Evolutionary conservation across 2,888 invertebrate genomes (phyloP), one percentile per base, ranked within the genome.

Genomic region (Melolontha melolontha): DNA sequence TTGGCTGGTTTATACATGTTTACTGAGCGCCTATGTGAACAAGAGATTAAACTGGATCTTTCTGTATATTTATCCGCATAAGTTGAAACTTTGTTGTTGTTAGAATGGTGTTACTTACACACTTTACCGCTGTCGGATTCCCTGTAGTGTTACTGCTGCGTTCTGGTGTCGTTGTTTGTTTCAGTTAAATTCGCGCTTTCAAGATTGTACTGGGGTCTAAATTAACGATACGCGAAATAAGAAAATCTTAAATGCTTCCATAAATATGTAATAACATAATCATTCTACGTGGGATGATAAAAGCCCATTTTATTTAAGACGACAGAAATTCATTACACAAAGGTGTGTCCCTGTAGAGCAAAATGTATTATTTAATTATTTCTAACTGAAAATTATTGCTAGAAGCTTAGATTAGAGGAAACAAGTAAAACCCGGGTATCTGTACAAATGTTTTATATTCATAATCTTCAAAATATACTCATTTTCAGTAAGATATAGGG

Each of bases 231-330:
- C 42, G 34, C 42, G 11, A 17, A 42, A 22, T 22, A 11, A 57
- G 42, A 42, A 14, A 27, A 42, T 42, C 14, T 41, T 42, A 57
- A 57, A 57, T 12, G 57, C 57, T 12, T 57, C 42, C 57, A 42
- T 57, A 57, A 57, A 57, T 57, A 57, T 57, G 42, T 57, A 52
- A 52, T 52, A 57, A 57, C 27, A 42, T 42, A 57, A 57, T 57
- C 22, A 57, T 42, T 57, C 42, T 42, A 42, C 22, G 4, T 22
- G 22, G 2, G 4, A 22, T 22, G 22, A 22, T 22, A 22, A 22
- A 4, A 22, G 4, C 22, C 1, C 22, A 4, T 1, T 22, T 2
- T 4, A 4, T 22, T 22, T 22, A 4, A 22, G 22, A 22, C 2
- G 22, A 22, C 22, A 4, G 22, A 22, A 22, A 22, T 22, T 22